Evolutionary conservation across 2,888 invertebrate species (phyloP).

Genomic region (Pristionchus japonicus): DNA sequence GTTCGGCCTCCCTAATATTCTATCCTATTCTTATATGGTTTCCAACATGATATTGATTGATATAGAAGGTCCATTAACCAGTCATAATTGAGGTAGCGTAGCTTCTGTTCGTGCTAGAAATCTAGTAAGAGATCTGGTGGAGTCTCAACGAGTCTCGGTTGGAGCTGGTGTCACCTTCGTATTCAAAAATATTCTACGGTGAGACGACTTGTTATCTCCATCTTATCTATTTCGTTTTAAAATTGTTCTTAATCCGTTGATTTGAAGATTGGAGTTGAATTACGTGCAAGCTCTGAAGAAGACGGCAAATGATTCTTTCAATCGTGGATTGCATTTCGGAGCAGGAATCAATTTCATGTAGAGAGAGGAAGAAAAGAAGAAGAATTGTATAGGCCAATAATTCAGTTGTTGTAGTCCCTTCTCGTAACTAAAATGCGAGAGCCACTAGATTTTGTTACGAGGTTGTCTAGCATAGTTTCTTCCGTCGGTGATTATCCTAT

Average conservation of each 20-base stretch:
- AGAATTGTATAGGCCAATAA: not conserved
- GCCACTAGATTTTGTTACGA: not conserved
- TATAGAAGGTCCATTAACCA: no score
- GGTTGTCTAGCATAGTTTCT: not conserved
- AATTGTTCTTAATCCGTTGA: not conserved
- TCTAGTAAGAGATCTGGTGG: constrained; percentile 63
- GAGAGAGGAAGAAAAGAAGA: not conserved
- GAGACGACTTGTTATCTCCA: not conserved
- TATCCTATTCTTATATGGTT: not conserved
- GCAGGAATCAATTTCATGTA: constrained; percentile 71
- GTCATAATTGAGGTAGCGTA: constrained; percentile 70
- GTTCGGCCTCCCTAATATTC: constrained; percentile 61
- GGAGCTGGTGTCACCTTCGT: constrained; percentile 83
- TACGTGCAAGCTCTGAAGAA: constrained; percentile 87
- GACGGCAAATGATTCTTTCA: constrained; percentile 76
- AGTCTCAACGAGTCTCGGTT: constrained; percentile 81
- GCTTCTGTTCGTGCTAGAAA: constrained; percentile 64
- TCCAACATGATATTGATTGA: no score
- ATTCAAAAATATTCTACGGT: constrained; percentile 65
- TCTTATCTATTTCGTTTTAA: not conserved
- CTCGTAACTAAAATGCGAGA: not conserved
- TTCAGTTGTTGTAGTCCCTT: not conserved
- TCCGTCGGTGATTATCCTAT: not conserved
- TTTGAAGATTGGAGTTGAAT: constrained; percentile 93
- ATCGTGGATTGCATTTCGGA: constrained; percentile 71